Base-by-base conservation (phyloP, 2,888 invertebrate genomes). In the Chloroclysta siterata region DNA sequence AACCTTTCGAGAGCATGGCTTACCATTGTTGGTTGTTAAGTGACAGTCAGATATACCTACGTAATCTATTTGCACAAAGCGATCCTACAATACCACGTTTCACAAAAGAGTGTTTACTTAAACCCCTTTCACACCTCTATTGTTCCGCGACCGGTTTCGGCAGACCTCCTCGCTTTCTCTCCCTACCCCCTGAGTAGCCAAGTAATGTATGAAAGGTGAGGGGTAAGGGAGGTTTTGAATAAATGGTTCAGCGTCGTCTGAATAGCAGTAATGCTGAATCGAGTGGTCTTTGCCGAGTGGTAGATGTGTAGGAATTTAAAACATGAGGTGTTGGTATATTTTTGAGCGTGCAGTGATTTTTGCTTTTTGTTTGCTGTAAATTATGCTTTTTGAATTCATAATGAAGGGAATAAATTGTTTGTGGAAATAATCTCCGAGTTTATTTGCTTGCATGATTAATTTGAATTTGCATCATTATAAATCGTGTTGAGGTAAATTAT, bases 51-150 rank as follows among this genome's bases (percentile, higher is more conserved):
- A 81, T 78, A 87, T 87, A 80, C 87, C 80, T 66, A 80, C 81
- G 83, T 90, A 90, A 90, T 90, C 89, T 90, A 88, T 90, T 90
- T 90, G 88, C 86, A 83, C 85, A 84, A 87, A 85, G 83, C 85
- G 82, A 80, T 81, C 80, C 81, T 84, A 88, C 85, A 86, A 84
- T 86, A 79, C 83, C 77, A 76, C 79, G 78, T 84, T 82, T 79
- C 83, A 90, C 89, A 90, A 90, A 89, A 88, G 90, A 88, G 87
- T 90, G 89, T 90, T 90, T 90, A 89, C 89, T 86, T 88, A 88
- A 90, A 90, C 90, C 90, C 90, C 90, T 90, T 90, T 89, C 89
- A 87, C 90, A 90, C 90, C 86, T 90, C 88, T 74, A 88, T 90
- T 90, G 90, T 90, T 85, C 78, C 60, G 44, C 66, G 67, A 60